Evolutionary conservation across 2,113 vertebrate genomes (phyloP).

Genomic region (Coptodon rendalli): DNA sequence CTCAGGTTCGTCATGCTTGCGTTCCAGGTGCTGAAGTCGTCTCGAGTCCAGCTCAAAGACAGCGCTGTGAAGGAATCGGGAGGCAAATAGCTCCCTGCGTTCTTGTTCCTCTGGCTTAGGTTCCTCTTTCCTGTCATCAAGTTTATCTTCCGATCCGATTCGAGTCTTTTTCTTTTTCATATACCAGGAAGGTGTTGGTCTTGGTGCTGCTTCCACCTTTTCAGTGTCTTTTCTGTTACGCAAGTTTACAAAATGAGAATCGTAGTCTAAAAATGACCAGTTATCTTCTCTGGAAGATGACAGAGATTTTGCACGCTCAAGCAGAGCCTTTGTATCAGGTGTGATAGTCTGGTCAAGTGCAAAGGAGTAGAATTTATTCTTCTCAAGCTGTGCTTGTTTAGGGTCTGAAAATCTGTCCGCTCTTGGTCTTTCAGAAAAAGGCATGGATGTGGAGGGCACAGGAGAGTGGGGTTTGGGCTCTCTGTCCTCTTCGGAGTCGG

Average conservation of each 20-base stretch:
- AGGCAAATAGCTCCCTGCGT: conserved; percentile 90
- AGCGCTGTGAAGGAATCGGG: conserved; percentile 93
- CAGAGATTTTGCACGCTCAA: conserved; percentile 95
- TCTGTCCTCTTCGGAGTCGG: conserved; percentile 89
- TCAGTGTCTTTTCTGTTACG: conserved; percentile 93
- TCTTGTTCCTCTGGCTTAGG: conserved; percentile 94
- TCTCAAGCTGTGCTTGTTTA: conserved; percentile 85
- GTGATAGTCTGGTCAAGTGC: conserved; percentile 96
- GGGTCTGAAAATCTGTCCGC: conserved; percentile 88
- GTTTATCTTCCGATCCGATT: conserved; percentile 90
- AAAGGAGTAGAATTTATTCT: conserved; percentile 94
- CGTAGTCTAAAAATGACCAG: conserved; percentile 96
- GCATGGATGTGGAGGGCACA: conserved; percentile 79
- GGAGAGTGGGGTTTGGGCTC: conserved; percentile 87
- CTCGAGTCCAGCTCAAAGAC: conserved; percentile 97
- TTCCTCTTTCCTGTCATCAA: conserved; percentile 92
- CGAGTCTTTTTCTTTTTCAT: conserved; percentile 98
- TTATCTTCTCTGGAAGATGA: conserved; percentile 96
- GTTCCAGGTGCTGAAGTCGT: conserved; percentile 90
- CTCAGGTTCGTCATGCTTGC: conserved; percentile 87
- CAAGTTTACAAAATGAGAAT: conserved; percentile 89
- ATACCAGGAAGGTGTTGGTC: conserved; percentile 95
- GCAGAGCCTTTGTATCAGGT: conserved; percentile 94
- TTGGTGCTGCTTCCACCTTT: conserved; percentile 89
- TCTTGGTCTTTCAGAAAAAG: conserved; percentile 86